phyloP scores from a whole-genome alignment of 1,140 invertebrate genomes.

The Drosophila pandora region DNA sequence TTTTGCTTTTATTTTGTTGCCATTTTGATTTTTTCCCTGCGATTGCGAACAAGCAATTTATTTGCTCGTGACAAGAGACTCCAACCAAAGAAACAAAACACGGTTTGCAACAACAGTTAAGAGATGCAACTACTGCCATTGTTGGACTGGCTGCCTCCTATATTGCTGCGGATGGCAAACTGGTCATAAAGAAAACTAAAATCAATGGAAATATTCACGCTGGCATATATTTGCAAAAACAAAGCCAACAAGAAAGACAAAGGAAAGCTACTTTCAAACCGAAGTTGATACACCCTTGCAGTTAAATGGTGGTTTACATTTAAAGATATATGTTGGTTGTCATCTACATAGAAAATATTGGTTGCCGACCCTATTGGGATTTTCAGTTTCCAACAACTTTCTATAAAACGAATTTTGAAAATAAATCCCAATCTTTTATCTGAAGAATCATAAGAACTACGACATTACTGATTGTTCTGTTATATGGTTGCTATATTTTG shows the following conservation, averaged over 20 bases:
- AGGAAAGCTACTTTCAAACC: too few relatives aligned
- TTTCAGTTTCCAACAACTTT: too few relatives aligned
- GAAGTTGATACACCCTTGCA: too few relatives aligned
- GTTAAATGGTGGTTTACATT: too few relatives aligned
- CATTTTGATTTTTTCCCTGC: constrained; percentile 22
- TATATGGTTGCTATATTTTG: too few relatives aligned
- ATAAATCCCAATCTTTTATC: too few relatives aligned
- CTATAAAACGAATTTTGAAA: too few relatives aligned
- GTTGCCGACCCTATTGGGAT: too few relatives aligned
- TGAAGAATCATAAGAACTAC: too few relatives aligned
- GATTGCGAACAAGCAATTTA: constrained; percentile 56
- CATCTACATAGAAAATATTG: too few relatives aligned
- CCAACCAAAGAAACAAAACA: constrained; percentile 16
- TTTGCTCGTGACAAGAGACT: constrained; percentile 55
- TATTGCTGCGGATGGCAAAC: constrained; percentile 34
- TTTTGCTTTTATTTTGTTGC: background rate
- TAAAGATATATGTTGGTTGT: too few relatives aligned
- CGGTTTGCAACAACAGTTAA: constrained; percentile 50
- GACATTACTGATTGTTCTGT: too few relatives aligned
- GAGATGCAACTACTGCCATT: constrained; percentile 45
- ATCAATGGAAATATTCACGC: constrained; percentile 77
- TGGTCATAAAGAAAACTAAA: constrained; percentile 72
- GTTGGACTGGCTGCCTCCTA: constrained; percentile 1
- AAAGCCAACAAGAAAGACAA: constrained; percentile 18
- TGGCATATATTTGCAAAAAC: constrained; percentile 68